A percentile compares a stretch with the other conserved stretches of the same genome.
phyloP scores from a whole-genome alignment of 2,797 vertebrate species.

The Pyrrhura leucotis region DNA sequence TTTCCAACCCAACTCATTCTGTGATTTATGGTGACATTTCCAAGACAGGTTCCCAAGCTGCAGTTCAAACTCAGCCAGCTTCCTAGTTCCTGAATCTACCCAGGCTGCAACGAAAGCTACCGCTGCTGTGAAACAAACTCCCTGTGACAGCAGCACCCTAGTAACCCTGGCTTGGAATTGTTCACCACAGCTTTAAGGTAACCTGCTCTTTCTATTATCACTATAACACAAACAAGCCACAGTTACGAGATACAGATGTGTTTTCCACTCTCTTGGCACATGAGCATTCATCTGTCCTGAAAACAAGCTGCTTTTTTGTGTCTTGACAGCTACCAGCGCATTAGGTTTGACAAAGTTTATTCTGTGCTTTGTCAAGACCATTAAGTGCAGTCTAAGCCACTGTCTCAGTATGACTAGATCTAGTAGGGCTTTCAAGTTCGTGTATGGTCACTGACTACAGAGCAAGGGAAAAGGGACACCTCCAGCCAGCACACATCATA shows the following conservation, averaged over 20 bases:
- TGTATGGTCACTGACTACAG: not conserved
- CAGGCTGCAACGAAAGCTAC: not conserved
- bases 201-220: not conserved
- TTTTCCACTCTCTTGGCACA: not conserved
- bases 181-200: not conserved
- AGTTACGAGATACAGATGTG: fast-evolving
- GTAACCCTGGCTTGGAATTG: not conserved
- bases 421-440: not conserved
- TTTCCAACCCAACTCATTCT: not conserved
- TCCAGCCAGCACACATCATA: not conserved
- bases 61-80: not conserved
- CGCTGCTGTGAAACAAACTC: not conserved
- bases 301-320: not conserved
- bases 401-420: not conserved
- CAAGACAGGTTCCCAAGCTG: not conserved
- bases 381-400: not conserved
- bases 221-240: not conserved
- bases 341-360: not conserved
- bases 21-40: not conserved
- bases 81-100: not conserved
- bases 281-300: not conserved
- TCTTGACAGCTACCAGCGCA: not conserved
- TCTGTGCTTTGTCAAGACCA: not conserved
- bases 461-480: not conserved
- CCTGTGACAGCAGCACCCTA: not conserved